Evolutionary conservation across 2,797 vertebrate genomes (phyloP).

Genomic region (Pantherophis alleghaniensis): DNA sequence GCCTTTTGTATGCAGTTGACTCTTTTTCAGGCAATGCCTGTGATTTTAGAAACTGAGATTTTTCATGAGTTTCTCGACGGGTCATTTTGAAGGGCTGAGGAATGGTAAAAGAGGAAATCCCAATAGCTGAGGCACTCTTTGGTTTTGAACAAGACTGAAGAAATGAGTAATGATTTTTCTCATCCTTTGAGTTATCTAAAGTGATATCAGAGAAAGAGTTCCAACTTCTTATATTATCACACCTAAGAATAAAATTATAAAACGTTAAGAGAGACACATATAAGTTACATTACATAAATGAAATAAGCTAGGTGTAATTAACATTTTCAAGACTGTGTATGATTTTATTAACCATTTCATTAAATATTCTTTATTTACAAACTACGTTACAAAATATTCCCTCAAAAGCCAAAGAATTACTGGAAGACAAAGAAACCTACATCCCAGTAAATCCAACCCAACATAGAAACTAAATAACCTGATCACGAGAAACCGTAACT

Average conservation of each 20-base stretch:
- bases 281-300: conserved; percentile 6
- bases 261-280: neutral
- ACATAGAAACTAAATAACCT: neutral
- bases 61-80: conserved; percentile 64
- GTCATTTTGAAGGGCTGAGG: conserved; percentile 73
- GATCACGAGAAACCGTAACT: neutral
- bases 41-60: conserved; percentile 68
- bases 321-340: neutral
- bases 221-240: conserved; percentile 68
- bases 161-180: conserved; percentile 47
- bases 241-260: conserved; percentile 59
- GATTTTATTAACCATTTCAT: neutral
- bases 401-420: neutral
- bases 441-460: neutral
- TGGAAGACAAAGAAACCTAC: neutral
- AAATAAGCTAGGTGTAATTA: neutral
- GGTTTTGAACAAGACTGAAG: conserved; percentile 56
- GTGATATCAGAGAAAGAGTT: conserved; percentile 71
- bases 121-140: conserved; percentile 63
- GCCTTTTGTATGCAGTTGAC: conserved; percentile 63
- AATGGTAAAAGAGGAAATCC: conserved; percentile 68
- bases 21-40: conserved; percentile 67
- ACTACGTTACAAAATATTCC: neutral
- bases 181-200: conserved; percentile 52
- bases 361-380: neutral